Evolutionary conservation across 2,888 invertebrate genomes (phyloP).

Genomic region (Euclidia mi): DNA sequence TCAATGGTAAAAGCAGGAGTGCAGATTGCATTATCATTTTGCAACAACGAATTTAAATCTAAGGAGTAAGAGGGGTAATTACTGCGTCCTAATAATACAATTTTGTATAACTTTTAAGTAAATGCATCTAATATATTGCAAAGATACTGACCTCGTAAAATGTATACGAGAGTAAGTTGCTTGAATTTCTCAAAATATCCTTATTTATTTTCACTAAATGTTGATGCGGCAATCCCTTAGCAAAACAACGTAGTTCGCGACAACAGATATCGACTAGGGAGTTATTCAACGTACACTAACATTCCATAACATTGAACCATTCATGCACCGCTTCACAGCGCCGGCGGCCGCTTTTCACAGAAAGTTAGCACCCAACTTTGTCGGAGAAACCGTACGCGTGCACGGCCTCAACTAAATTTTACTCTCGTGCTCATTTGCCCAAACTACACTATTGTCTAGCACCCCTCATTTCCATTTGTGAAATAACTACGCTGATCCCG

Average conservation of each 20-base stretch:
- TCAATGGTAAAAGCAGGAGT: no score
- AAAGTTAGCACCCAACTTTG: constrained; percentile 50
- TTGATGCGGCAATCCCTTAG: not conserved
- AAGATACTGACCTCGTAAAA: no score
- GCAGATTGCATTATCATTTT: no score
- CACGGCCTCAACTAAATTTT: constrained; percentile 46
- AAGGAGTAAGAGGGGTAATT: no score
- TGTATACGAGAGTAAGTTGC: no score
- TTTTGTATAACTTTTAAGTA: no score
- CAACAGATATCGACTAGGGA: constrained; percentile 29
- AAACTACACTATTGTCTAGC: constrained; percentile 61
- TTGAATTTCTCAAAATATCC: no score
- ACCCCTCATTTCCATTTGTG: constrained; percentile 53
- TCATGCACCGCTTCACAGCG: constrained; percentile 23
- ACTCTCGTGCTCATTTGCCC: constrained; percentile 51
- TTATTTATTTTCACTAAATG: not conserved
- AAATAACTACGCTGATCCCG: constrained; percentile 33
- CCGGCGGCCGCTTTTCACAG: constrained; percentile 41
- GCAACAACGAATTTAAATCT: no score
- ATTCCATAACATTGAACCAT: constrained; percentile 25
- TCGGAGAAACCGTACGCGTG: constrained; percentile 23
- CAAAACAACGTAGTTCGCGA: constrained; percentile 17
- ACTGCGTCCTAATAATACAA: no score
- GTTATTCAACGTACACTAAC: constrained; percentile 15
- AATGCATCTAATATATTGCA: no score